Evolutionary conservation across 2,888 invertebrate genomes (phyloP), one percentile per base, ranked within the genome.

Genomic region (Teinopalpus imperialis): DNA sequence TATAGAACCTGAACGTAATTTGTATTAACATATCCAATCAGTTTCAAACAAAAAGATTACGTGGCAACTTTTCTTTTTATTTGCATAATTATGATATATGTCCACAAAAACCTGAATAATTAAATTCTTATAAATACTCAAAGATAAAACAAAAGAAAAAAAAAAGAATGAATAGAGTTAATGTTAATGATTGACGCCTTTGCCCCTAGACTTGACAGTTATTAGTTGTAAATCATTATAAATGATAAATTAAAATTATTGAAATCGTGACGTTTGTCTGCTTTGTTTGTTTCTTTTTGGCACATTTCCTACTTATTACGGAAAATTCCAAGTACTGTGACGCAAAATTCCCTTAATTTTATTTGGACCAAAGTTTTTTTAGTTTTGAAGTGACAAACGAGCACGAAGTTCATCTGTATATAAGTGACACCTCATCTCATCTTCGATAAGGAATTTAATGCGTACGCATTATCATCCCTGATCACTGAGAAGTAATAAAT

Each of bases 1-100:
- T n/a, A n/a, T n/a, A n/a, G n/a, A n/a, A n/a, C n/a, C n/a, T n/a
- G n/a, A n/a, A n/a, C n/a, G n/a, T n/a, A n/a, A n/a, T n/a, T n/a
- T n/a, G n/a, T n/a, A n/a, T n/a, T n/a, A n/a, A 10, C 4, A 10
- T 27, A 6, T 9, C 3, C 21, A 31, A 40, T 40, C 31, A 40
- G 31, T 30, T 40, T 29, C 23, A 31, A 23, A 40, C 30, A 40
- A 30, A 31, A 21, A 23, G 31, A 40, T 40, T 31, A 31, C 7
- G 4, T 8, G n/a, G 16, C 2, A 3, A 20, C n/a, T 39, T 30
- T 39, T 29, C 6, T 21, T 39, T 29, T 30, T n/a, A 8, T 20
- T 1, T 7, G 2, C 6, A 18, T 12, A 26, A 16, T 32, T 31
- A 42, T 24, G 8, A 26, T 34, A 27, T 20, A 7, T 9, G 16